A percentile compares a stretch with the other conserved stretches of the same genome.
phyloP scores from a whole-genome alignment of 1,140 invertebrate genomes.

The Rhynchophorus ferrugineus region DNA sequence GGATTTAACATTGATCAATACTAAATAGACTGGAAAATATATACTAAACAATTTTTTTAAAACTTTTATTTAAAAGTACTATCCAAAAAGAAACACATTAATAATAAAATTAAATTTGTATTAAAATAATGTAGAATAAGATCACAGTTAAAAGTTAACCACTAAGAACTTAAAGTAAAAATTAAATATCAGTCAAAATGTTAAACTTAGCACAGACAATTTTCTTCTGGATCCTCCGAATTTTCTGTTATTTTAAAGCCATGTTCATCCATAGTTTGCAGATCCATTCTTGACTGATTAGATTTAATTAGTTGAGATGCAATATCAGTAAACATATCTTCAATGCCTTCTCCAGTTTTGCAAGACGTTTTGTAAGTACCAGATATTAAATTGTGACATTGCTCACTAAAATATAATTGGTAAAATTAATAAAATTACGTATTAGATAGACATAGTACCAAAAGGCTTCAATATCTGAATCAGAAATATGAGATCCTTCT shows the following conservation, averaged over 20 bases:
- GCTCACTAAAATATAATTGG: conserved; percentile 53
- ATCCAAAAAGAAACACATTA: no score
- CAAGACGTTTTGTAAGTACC: conserved; percentile 86
- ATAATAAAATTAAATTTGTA: no score
- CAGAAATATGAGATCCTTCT: conserved; percentile 65
- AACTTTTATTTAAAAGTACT: no score
- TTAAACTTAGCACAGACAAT: conserved; percentile 37
- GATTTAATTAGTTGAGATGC: conserved; percentile 68
- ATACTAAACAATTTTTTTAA: no score
- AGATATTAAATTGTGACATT: conserved; percentile 85
- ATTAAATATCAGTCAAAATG: no score
- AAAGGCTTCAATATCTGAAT: conserved; percentile 85
- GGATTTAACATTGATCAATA: no score
- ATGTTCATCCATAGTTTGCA: conserved; percentile 69
- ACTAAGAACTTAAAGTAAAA: no score
- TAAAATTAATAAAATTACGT: background rate
- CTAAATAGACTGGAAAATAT: no score
- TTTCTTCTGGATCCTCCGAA: conserved; percentile 49
- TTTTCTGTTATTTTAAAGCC: conserved; percentile 67
- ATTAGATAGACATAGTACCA: conserved; percentile 56
- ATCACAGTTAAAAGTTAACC: conserved; percentile 20
- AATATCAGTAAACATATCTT: conserved; percentile 87
- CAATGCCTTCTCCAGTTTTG: conserved; percentile 77
- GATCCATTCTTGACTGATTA: conserved; percentile 71
- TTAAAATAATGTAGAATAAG: no score